Conservation (phyloP, 2,888 invertebrate species). For the Drosophila gaucha region DNA sequence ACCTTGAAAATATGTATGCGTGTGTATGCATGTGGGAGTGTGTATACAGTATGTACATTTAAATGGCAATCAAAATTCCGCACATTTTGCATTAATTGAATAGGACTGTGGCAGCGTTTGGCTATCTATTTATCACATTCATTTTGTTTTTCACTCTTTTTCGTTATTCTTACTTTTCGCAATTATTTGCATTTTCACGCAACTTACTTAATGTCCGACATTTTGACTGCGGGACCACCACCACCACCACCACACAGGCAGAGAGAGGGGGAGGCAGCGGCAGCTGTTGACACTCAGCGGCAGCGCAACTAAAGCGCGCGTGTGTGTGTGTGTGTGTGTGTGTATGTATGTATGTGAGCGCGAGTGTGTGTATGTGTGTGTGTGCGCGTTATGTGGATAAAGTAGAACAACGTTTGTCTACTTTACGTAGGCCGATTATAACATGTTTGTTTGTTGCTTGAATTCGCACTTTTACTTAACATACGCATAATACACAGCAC, state of each 20-base stretch:
- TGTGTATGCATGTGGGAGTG: slow-evolving; percentile 8
- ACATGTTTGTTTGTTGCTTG: slow-evolving; percentile 36
- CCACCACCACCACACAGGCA: slow-evolving; percentile 41
- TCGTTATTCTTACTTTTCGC: background rate
- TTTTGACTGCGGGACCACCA: slow-evolving; percentile 73
- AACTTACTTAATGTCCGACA: slow-evolving; percentile 84
- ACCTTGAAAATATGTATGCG: slow-evolving; percentile 45
- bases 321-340: slow-evolving; percentile 22
- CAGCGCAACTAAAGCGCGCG: slow-evolving; percentile 32
- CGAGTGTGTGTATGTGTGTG: slow-evolving; percentile 27
- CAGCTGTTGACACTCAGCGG: slow-evolving; percentile 73
- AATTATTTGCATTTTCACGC: slow-evolving; percentile 31
- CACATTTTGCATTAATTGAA: slow-evolving; percentile 15
- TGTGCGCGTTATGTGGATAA: slow-evolving; percentile 64
- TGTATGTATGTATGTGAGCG: slow-evolving; percentile 9
- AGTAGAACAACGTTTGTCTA: slow-evolving; percentile 67
- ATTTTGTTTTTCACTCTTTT: background rate
- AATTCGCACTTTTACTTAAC: slow-evolving; percentile 23
- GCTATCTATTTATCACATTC: background rate
- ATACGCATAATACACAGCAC: slow-evolving; percentile 16
- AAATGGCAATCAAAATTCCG: slow-evolving; percentile 36
- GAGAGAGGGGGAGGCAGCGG: slow-evolving; percentile 38
- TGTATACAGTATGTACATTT: slow-evolving; percentile 16
- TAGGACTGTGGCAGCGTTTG: background rate
- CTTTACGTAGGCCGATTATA: slow-evolving; percentile 44